Evolutionary conservation across 2,797 vertebrate genomes (phyloP).

Genomic region (Sebastes steindachneri): DNA sequence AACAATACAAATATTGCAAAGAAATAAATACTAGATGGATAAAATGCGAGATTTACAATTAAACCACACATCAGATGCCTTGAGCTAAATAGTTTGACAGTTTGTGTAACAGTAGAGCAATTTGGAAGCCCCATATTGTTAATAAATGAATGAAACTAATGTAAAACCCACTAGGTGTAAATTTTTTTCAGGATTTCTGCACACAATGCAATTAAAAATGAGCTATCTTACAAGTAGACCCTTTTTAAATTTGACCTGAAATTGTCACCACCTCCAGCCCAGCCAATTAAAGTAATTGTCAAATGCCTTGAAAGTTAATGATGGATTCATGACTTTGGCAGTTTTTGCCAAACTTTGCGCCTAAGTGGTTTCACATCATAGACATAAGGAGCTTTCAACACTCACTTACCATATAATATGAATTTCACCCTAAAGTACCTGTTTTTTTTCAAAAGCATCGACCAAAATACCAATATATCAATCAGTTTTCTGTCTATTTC

Average conservation of each 20-base stretch:
- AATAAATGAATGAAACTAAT: neutral
- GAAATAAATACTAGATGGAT: too few relatives aligned
- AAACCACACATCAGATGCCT: neutral
- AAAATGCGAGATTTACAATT: neutral
- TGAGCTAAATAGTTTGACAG: neutral
- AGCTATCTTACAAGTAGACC: neutral
- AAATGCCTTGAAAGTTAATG: neutral
- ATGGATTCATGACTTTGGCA: neutral
- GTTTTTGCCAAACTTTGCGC: neutral
- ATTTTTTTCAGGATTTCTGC: neutral
- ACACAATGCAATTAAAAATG: neutral
- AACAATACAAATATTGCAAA: too few relatives aligned
- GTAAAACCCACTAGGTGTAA: neutral
- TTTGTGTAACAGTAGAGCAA: neutral
- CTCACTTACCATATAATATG: neutral
- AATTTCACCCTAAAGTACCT: neutral
- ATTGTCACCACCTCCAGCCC: too few relatives aligned
- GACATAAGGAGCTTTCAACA: neutral
- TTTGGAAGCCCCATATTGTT: neutral
- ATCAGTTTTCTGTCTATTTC: neutral
- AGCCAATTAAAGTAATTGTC: neutral
- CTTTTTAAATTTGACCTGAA: neutral
- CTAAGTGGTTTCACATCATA: neutral
- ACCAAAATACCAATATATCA: neutral
- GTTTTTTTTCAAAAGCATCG: fast-evolving